Evolutionary conservation across 1,140 invertebrate species (phyloP).

Genomic region (Neotoxoptera formosana): DNA sequence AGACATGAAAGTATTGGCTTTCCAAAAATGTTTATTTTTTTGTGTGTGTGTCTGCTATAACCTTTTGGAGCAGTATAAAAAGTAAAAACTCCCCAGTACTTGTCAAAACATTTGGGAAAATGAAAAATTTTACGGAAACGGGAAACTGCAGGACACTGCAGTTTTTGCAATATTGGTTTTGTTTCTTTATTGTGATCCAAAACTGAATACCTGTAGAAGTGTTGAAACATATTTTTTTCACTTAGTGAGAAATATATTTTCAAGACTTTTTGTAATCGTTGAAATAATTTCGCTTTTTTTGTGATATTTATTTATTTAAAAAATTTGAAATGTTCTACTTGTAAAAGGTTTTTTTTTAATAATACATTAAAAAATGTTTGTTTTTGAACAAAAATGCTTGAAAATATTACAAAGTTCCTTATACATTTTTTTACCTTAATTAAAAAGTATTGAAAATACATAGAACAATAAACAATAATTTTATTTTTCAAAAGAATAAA

Average conservation of each 20-base stretch:
- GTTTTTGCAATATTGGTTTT: too few relatives aligned
- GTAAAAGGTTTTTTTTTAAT: neutral
- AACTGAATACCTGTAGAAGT: neutral
- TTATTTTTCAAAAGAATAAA: neutral
- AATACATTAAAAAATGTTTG: too few relatives aligned
- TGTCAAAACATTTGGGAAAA: neutral
- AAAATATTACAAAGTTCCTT: too few relatives aligned
- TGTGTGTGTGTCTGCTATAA: neutral
- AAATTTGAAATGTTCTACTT: too few relatives aligned
- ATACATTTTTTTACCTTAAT: too few relatives aligned
- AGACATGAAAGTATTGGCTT: neutral
- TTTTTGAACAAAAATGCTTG: too few relatives aligned
- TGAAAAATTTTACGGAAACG: too few relatives aligned
- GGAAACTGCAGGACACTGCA: too few relatives aligned
- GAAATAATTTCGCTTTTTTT: neutral
- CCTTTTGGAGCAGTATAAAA: neutral
- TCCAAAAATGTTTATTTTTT: conserved; percentile 35
- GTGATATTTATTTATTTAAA: neutral
- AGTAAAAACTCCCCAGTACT: neutral
- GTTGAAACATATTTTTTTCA: neutral
- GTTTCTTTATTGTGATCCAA: neutral
- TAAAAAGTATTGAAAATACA: neutral
- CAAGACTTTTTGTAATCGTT: neutral
- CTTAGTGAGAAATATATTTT: neutral
- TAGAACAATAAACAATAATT: neutral